Evolutionary conservation across 1,140 invertebrate genomes (phyloP).

Genomic region (Magallana angulata): DNA sequence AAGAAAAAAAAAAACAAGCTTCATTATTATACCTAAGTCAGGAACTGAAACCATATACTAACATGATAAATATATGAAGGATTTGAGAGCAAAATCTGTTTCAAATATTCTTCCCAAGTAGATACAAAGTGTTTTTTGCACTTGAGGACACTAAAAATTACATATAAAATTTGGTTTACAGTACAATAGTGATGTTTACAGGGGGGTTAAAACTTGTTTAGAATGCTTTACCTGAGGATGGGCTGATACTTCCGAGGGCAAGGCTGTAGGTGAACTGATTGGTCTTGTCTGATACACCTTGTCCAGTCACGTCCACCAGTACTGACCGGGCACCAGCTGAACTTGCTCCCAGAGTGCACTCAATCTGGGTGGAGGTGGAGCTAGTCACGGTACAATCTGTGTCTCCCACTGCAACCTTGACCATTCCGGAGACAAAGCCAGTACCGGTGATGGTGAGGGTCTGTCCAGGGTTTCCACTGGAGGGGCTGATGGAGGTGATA

Average conservation of each 20-base stretch:
- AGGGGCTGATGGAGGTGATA: conserved; percentile 42
- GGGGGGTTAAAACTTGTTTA: not conserved
- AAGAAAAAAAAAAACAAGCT: not conserved
- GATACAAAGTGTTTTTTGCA: not conserved
- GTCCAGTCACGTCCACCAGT: not conserved
- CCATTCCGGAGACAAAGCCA: not conserved
- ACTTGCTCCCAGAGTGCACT: conserved; percentile 50
- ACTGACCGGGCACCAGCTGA: conserved; percentile 34
- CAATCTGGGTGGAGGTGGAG: conserved; percentile 44
- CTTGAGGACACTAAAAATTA: not conserved
- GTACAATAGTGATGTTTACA: no score
- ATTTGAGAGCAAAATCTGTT: not conserved
- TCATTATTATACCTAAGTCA: no score
- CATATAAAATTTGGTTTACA: no score
- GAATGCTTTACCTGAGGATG: conserved; percentile 18
- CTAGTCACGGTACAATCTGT: conserved; percentile 47
- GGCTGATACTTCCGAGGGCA: not conserved
- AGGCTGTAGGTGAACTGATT: conserved; percentile 40
- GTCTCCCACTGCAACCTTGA: conserved; percentile 47
- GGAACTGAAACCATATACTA: no score
- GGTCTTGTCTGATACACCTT: not conserved
- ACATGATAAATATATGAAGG: no score
- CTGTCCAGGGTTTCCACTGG: conserved; percentile 42
- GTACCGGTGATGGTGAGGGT: conserved; percentile 45
- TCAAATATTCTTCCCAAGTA: not conserved